Percentiles rank a stretch among this genome's conserved stretches.
Conservation (phyloP, 1,140 invertebrate species). For the Parasteatoda tepidariorum region DNA sequence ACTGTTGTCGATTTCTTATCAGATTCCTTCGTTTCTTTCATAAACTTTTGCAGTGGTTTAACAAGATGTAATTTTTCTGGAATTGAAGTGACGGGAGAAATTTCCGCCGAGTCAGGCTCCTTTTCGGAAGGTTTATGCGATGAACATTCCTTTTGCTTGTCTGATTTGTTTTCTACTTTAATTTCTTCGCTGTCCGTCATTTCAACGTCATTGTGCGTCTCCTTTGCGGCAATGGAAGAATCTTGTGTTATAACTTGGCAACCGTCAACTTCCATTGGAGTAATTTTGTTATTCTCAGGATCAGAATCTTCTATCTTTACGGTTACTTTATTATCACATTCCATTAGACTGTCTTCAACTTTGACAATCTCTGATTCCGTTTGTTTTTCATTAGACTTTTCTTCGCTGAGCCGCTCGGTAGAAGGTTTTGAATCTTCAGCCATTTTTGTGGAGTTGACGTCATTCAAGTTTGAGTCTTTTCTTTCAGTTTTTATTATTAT, state of each 20-base stretch:
- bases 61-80: too few species aligned
- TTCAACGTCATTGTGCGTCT: neutral
- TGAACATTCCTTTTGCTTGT: too few species aligned
- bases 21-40: too few species aligned
- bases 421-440: neutral
- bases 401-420: too few species aligned
- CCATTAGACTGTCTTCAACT: neutral
- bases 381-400: too few species aligned
- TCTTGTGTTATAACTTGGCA: neutral
- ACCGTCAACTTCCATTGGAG: slow-evolving; percentile 22
- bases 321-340: neutral
- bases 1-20: too few species aligned
- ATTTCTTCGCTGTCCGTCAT: neutral
- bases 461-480: neutral
- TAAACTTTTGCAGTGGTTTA: too few species aligned
- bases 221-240: neutral
- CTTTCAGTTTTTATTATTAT: slow-evolving; percentile 56
- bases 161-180: too few species aligned
- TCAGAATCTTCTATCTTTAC: neutral
- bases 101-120: too few species aligned
- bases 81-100: too few species aligned
- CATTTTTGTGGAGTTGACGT: neutral
- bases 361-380: too few species aligned
- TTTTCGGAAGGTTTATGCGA: too few species aligned
- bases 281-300: neutral